A percentile compares a stretch with the other conserved stretches of the same genome.
Conservation (phyloP, 2,113 vertebrate genomes). For the Pontoporia blainvillei region DNA sequence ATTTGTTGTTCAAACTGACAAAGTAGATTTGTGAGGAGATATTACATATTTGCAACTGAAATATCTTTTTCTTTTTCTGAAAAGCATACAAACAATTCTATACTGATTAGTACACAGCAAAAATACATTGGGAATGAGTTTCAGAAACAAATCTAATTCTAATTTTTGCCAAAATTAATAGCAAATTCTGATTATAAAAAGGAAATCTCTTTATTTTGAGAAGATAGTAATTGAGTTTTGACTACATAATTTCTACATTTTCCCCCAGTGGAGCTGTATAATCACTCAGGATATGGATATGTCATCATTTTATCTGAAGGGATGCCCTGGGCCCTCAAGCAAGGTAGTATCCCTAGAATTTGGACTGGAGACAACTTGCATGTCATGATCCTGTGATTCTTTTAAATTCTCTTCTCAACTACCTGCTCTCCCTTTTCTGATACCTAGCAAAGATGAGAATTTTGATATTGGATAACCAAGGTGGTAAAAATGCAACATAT, state of each 20-base stretch:
- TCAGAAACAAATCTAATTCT: not conserved
- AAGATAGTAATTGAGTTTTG: not conserved
- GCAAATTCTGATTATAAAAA: not conserved
- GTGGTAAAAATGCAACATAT: not conserved
- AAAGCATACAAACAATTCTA: not conserved
- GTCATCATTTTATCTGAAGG: not conserved
- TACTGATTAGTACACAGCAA: not conserved
- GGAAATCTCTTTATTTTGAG: not conserved
- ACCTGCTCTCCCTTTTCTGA: not conserved
- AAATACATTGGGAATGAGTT: not conserved
- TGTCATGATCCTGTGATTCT: not conserved
- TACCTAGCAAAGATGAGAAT: not conserved
- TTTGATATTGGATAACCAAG: not conserved
- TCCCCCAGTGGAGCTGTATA: not conserved
- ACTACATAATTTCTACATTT: not conserved
- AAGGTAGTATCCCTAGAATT: not conserved
- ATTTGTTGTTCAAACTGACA: not conserved
- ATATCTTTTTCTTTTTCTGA: not conserved
- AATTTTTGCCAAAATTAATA: slow-evolving; percentile 36
- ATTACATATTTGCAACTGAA: not conserved
- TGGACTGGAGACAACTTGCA: not conserved
- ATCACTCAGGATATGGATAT: not conserved
- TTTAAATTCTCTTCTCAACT: not conserved
- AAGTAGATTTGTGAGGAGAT: not conserved
- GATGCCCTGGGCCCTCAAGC: not conserved